Evolutionary conservation across 2,888 invertebrate genomes (phyloP).

Genomic region (Ophion obscuratus): DNA sequence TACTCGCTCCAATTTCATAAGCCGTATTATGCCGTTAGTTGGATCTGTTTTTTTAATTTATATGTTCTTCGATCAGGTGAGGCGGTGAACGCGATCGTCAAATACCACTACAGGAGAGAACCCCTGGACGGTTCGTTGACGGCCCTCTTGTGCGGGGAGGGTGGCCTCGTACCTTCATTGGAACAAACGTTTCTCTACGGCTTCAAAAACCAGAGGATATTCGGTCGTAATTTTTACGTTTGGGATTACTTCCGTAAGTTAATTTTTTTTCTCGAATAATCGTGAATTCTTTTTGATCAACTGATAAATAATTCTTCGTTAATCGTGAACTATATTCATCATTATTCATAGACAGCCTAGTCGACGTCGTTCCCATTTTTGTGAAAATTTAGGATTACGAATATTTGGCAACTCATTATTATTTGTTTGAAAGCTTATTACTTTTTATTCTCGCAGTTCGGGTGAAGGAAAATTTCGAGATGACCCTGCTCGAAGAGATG

Average conservation of each 20-base stretch:
- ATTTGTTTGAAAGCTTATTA: neutral
- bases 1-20: neutral
- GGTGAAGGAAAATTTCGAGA: conserved; percentile 92
- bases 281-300: neutral
- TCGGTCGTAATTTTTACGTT: conserved; percentile 96
- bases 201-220: conserved; percentile 96
- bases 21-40: neutral
- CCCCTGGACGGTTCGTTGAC: conserved; percentile 93
- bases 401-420: neutral
- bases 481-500: conserved; percentile 88
- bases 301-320: too few relatives aligned
- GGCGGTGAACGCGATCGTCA: conserved; percentile 98
- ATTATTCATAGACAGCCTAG: too few relatives aligned
- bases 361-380: neutral
- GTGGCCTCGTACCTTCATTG: conserved; percentile 95
- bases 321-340: too few relatives aligned
- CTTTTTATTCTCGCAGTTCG: conserved; percentile 85
- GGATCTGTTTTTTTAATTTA: neutral
- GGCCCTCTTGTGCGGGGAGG: conserved; percentile 96
- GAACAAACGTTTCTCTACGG: conserved; percentile 98
- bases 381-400: neutral
- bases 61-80: conserved; percentile 87
- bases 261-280: neutral
- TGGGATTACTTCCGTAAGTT: conserved; percentile 98
- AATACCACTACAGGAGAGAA: conserved; percentile 96